Percentiles rank a stretch among this genome's conserved stretches.
These are phyloP conservation scores for Drosophila gunungcola DNA, from an alignment of 1,140 invertebrate genomes.

Conservation along the genomic window DNA sequence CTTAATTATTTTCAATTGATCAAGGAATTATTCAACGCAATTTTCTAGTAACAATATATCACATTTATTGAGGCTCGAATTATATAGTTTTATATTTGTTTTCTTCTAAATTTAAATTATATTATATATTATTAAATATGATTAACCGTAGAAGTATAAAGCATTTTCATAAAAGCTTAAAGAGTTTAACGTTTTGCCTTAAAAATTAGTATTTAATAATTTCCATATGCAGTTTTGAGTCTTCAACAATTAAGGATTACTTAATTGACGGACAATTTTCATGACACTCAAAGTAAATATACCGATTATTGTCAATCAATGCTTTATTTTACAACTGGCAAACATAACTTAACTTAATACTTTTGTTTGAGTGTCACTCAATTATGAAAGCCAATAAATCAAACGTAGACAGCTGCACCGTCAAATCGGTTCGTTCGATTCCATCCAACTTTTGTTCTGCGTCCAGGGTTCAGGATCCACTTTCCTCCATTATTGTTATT, in stretches of 20 bases:
- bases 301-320: neutral
- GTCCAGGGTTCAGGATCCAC: neutral
- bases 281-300: too few relatives aligned
- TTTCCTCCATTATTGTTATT: slow-evolving; percentile 9
- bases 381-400: slow-evolving; percentile 17
- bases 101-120: too few relatives aligned
- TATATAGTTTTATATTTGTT: neutral
- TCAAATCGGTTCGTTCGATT: neutral
- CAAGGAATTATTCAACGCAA: neutral
- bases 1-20: slow-evolving; percentile 22
- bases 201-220: too few relatives aligned
- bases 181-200: too few relatives aligned
- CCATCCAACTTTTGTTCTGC: neutral
- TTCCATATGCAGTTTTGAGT: too few relatives aligned
- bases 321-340: neutral
- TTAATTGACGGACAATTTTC: neutral
- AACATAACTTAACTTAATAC: neutral
- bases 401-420: neutral
- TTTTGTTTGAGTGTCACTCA: slow-evolving; percentile 7
- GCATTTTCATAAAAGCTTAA: too few relatives aligned
- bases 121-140: too few relatives aligned
- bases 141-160: too few relatives aligned
- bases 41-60: neutral
- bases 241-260: neutral
- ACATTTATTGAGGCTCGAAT: neutral